These are phyloP conservation scores for Steinernema feltiae DNA, from an alignment of 1,140 invertebrate genomes.

Conservation along the genomic window DNA sequence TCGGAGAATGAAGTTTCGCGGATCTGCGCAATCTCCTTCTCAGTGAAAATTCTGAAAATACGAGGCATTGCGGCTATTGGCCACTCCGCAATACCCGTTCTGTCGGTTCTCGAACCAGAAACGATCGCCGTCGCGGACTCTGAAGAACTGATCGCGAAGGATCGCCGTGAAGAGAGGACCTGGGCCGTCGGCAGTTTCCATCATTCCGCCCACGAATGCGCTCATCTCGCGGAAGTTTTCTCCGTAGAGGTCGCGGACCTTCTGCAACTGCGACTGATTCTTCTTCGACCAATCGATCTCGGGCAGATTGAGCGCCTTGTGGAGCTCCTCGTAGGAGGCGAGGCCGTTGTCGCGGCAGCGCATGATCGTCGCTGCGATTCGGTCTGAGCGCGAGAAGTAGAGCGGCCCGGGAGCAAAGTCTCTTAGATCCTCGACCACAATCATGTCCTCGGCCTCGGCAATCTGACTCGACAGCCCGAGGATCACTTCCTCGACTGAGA, in stretches of 20 bases:
- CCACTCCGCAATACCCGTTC: no score
- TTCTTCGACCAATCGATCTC: conserved; percentile 60
- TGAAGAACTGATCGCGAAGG: conserved; percentile 84
- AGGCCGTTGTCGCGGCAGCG: conserved; percentile 89
- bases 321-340: conserved; percentile 88
- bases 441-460: conserved; percentile 83
- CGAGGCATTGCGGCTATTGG: no score
- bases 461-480: conserved; percentile 85
- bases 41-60: conserved; percentile 77
- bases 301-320: conserved; percentile 62
- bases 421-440: conserved; percentile 86
- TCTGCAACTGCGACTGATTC: conserved; percentile 58
- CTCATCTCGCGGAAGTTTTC: conserved; percentile 80
- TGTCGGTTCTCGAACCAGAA: conserved; percentile 97
- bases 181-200: conserved; percentile 79
- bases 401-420: conserved; percentile 95
- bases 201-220: conserved; percentile 95
- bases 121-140: conserved; percentile 84
- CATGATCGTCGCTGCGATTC: conserved; percentile 94
- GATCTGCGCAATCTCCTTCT: conserved; percentile 77
- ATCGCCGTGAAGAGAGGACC: conserved; percentile 83
- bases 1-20: conserved; percentile 75
- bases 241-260: conserved; percentile 72
- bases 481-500: conserved; percentile 78
- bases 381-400: conserved; percentile 87